These are phyloP conservation scores for Pleuronectes platessa DNA, from an alignment of 2,113 vertebrate genomes.

Conservation along the genomic window DNA sequence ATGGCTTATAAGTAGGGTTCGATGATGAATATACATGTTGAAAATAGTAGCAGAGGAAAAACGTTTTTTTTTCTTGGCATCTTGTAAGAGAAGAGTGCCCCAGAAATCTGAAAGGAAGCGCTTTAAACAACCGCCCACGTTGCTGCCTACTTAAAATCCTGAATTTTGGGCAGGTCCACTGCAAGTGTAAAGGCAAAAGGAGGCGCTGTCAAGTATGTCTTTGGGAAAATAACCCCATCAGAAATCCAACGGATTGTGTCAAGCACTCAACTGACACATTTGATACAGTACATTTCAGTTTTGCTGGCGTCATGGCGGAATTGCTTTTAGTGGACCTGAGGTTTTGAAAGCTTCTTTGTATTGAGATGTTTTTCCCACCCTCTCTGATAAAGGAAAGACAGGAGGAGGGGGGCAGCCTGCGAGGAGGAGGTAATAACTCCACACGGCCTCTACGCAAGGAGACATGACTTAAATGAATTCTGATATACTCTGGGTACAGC, in stretches of 20 bases:
- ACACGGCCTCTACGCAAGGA: slow-evolving; percentile 41
- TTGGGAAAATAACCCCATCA: slow-evolving; percentile 64
- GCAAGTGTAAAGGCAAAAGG: slow-evolving; percentile 27
- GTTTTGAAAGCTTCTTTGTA: slow-evolving; percentile 62
- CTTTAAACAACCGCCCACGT: background rate
- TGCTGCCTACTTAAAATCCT: background rate
- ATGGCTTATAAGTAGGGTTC: too few species aligned
- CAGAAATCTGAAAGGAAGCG: background rate
- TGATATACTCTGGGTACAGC: slow-evolving; percentile 59
- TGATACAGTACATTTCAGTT: slow-evolving; percentile 51
- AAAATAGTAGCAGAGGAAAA: too few species aligned
- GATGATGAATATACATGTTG: too few species aligned
- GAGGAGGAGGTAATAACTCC: slow-evolving; percentile 65
- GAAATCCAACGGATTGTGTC: slow-evolving; percentile 54
- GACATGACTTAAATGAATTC: slow-evolving; percentile 66
- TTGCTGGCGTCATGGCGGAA: slow-evolving; percentile 37
- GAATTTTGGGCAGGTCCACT: slow-evolving; percentile 12
- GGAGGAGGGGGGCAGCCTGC: background rate
- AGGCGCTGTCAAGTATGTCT: slow-evolving; percentile 42
- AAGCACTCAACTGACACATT: slow-evolving; percentile 59
- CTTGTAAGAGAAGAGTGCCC: too few species aligned
- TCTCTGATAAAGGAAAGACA: slow-evolving; percentile 22
- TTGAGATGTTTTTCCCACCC: slow-evolving; percentile 58
- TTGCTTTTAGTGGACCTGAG: slow-evolving; percentile 48
- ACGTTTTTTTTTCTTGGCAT: too few species aligned